Conservation (phyloP, 1,140 invertebrate genomes). For the Drosophila grimshawi region DNA sequence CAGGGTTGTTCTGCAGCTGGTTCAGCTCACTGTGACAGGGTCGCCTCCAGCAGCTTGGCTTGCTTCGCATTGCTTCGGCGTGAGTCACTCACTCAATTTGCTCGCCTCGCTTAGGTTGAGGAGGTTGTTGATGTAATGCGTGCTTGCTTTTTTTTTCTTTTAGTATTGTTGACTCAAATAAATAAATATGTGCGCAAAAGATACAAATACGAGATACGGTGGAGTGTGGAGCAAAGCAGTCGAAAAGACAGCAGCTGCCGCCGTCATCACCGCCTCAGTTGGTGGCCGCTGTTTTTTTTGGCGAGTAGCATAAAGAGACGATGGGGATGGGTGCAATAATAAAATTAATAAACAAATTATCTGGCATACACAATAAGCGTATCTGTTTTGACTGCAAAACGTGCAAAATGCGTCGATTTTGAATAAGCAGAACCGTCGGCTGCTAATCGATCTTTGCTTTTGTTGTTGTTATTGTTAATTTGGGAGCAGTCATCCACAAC, state of each 20-base stretch:
- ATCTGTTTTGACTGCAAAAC: slow-evolving; percentile 36
- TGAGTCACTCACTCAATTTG: slow-evolving; percentile 37
- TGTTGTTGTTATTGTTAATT: slow-evolving; percentile 21
- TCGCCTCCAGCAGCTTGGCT: slow-evolving; percentile 12
- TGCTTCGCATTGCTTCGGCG: slow-evolving; percentile 31
- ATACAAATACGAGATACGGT: slow-evolving; percentile 4
- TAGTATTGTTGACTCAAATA: slow-evolving; percentile 47
- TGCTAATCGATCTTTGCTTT: slow-evolving; percentile 45
- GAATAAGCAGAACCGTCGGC: slow-evolving; percentile 47
- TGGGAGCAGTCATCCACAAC: slow-evolving; percentile 13
- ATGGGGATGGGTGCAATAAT: slow-evolving; percentile 29
- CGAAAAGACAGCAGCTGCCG: slow-evolving; percentile 28
- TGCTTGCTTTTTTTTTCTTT: neutral
- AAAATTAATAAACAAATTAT: slow-evolving; percentile 77
- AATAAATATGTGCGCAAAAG: slow-evolving; percentile 7
- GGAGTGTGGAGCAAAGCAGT: neutral
- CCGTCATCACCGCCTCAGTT: slow-evolving; percentile 48
- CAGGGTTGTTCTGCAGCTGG: slow-evolving; percentile 34
- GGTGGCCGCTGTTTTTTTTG: slow-evolving; percentile 52
- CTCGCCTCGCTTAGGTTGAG: neutral
- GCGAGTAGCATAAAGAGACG: slow-evolving; percentile 3
- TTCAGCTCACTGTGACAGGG: slow-evolving; percentile 7
- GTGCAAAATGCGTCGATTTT: slow-evolving; percentile 54
- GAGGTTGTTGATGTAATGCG: slow-evolving; percentile 52
- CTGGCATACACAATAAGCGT: slow-evolving; percentile 9